Percentiles rank a stretch among this genome's conserved stretches.
Evolutionary conservation across 92 coral and sea anemone species (phyloP).

Genomic region (Phenganax stokvisi): DNA sequence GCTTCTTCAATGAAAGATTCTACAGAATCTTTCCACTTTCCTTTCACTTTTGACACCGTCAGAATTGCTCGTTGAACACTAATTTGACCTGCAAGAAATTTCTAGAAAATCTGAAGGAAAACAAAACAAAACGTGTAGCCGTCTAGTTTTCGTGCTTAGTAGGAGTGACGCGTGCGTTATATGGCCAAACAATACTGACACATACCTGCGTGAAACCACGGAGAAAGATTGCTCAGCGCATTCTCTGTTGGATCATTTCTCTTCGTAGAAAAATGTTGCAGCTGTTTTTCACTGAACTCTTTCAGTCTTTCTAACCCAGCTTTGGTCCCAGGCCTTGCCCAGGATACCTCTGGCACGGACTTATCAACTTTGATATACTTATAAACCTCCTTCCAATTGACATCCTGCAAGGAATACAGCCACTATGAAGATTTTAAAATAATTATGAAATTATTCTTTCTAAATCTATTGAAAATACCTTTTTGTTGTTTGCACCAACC

Average conservation of each 20-base stretch:
- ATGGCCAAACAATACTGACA: background rate
- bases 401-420: slow-evolving; percentile 19
- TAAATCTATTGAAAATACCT: slow-evolving; percentile 12
- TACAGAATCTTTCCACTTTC: slow-evolving; percentile 61
- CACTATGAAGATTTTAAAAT: too few species aligned
- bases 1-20: slow-evolving; percentile 66
- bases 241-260: slow-evolving; percentile 71
- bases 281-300: slow-evolving; percentile 43
- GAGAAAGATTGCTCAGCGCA: slow-evolving; percentile 64
- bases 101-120: background rate
- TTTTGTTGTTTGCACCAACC: slow-evolving; percentile 11
- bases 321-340: slow-evolving; percentile 66
- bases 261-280: slow-evolving; percentile 51
- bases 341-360: slow-evolving; percentile 52
- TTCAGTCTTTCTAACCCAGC: slow-evolving; percentile 58
- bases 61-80: slow-evolving; percentile 73
- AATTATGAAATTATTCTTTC: too few species aligned
- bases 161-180: background rate
- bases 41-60: slow-evolving; percentile 51
- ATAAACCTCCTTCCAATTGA: slow-evolving; percentile 62
- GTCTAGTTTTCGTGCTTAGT: background rate
- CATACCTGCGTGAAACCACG: slow-evolving; percentile 73
- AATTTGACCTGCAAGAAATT: slow-evolving; percentile 48
- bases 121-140: background rate
- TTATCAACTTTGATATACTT: slow-evolving; percentile 59